phyloP scores from a whole-genome alignment of 2,113 vertebrate species.

The Lepisosteus oculatus region DNA sequence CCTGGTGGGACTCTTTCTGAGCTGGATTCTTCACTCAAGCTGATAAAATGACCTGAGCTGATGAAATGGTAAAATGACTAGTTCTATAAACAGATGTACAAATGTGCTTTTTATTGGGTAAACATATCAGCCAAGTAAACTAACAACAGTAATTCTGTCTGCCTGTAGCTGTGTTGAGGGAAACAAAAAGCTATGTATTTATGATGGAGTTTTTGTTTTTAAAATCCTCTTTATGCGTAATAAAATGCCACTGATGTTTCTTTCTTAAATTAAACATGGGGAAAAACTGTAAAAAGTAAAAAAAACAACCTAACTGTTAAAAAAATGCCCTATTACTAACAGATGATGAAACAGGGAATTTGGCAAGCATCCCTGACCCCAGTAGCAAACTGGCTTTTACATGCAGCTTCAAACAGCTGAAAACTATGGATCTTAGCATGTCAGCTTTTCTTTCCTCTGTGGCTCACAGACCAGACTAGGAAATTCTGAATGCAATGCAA shows the following conservation, averaged over 20 bases:
- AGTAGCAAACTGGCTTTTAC: constrained; percentile 32
- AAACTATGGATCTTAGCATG: constrained; percentile 13
- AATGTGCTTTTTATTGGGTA: too few species aligned
- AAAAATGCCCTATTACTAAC: constrained; percentile 37
- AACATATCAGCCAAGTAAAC: too few species aligned
- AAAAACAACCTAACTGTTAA: constrained; percentile 26
- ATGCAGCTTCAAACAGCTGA: constrained; percentile 6
- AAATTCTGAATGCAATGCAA: too few species aligned
- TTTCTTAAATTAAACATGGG: not conserved
- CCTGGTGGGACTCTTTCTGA: too few species aligned
- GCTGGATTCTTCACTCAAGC: too few species aligned
- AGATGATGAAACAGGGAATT: constrained; percentile 31
- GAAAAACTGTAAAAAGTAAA: constrained; percentile 12
- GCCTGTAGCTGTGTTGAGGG: too few species aligned
- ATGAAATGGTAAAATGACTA: too few species aligned
- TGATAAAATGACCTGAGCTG: too few species aligned
- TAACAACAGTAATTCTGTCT: too few species aligned
- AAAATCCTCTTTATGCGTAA: too few species aligned
- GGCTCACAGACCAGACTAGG: constrained; percentile 31
- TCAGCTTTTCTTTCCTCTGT: constrained; percentile 38
- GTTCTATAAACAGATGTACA: too few species aligned
- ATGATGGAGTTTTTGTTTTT: too few species aligned
- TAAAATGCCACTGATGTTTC: not conserved
- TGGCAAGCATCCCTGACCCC: constrained; percentile 21
- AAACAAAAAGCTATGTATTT: not conserved